Base-by-base conservation (phyloP, 2,113 vertebrate species). In the Gasterosteus aculeatus region DNA sequence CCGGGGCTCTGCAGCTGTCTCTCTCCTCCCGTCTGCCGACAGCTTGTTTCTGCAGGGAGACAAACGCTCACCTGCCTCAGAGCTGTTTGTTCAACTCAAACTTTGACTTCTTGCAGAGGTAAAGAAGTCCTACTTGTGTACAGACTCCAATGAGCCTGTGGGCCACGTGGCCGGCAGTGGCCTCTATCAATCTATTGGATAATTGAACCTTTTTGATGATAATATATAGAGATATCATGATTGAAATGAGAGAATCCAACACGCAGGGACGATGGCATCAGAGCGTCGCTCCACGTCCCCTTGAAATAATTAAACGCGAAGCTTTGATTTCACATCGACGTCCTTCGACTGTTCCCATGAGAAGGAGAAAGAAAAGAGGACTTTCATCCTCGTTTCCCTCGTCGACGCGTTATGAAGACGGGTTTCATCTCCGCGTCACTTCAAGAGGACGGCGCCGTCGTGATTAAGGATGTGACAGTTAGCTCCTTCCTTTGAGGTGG, bases 1-100 rank as follows among this genome's bases (percentile, higher is more conserved):
- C 82, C 38, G 22, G 47, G 77, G 83, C 35, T 7, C 75, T 64
- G 70, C 90, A 93, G 89, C 92, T 93, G 92, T 91, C 86, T 83
- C 74, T 78, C 71, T 80, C 82, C 75, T 67, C 41, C 47, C 11
- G 39, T 53, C 69, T 76, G 84, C 77, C 75, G 62, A 42, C 46
- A 46, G 68, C 82, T 84, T 87, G 84, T 89, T 88, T 78, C 77
- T 85, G 53, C 38, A 66, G 53, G 62, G 38, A 81, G 65, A 82
- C 56, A 56, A 78, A 78, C 75, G 73, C 68, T 88, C 83, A 87
- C 86, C 88, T 86, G 85, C 88, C 35, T 38, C 35, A 38, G 33
- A 33, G 35, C 35, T 38, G 35, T 6, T 38, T 4, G 6, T 38
- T 38, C 7, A 38, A 38, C 22, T 26, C 22, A 26, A 26, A 26